A percentile compares a stretch with the other conserved stretches of the same genome.
These are phyloP conservation scores for Anas georgica DNA, from an alignment of 2,797 vertebrate species.

Conservation along the genomic window DNA sequence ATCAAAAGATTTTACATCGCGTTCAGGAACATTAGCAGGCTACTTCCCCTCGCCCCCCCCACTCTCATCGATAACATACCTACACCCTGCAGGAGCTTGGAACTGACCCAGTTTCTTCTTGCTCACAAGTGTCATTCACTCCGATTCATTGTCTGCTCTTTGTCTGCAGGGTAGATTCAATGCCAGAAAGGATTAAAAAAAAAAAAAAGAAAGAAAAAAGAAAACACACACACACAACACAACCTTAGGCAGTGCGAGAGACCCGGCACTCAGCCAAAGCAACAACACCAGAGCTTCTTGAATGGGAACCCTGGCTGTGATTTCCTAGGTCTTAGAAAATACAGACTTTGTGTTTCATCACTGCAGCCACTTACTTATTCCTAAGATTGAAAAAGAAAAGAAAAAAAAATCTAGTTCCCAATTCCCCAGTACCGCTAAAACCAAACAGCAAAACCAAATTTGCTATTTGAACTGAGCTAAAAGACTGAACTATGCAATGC, in stretches of 20 bases:
- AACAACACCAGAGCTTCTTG: neutral
- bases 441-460: neutral
- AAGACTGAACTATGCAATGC: neutral
- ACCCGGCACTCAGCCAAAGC: neutral
- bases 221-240: neutral
- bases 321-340: neutral
- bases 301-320: slow-evolving; percentile 2
- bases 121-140: slow-evolving; percentile 16
- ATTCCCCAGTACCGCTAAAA: neutral
- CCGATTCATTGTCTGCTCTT: slow-evolving; percentile 28
- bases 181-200: neutral
- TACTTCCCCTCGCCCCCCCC: neutral
- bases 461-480: neutral
- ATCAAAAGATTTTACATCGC: neutral
- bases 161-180: slow-evolving; percentile 36
- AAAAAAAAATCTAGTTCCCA: neutral
- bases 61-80: neutral
- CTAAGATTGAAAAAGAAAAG: neutral
- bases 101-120: slow-evolving; percentile 41
- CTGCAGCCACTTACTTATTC: neutral
- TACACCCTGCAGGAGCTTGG: neutral
- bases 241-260: neutral
- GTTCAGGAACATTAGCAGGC: neutral
- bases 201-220: neutral
- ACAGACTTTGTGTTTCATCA: neutral